Evolutionary conservation across 2,888 invertebrate species (phyloP).

Genomic region (Leptinotarsa peninsularis): DNA sequence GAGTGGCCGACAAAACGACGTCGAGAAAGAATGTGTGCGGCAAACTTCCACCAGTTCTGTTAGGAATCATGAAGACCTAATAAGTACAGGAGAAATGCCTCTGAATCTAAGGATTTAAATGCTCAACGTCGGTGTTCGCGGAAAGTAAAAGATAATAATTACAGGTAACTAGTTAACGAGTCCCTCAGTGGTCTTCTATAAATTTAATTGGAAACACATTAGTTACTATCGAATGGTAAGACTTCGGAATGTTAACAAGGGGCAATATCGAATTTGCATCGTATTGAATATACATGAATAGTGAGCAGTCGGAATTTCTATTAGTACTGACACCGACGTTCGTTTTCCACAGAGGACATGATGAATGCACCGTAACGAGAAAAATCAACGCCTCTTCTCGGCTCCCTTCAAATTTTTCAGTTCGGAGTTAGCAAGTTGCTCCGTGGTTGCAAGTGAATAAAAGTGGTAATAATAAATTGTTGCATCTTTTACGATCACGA

Average conservation of each 20-base stretch:
- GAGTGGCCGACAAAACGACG: slow-evolving; percentile 47
- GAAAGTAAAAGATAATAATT: slow-evolving; percentile 47
- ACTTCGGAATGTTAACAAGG: slow-evolving; percentile 42
- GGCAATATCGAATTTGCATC: slow-evolving; percentile 42
- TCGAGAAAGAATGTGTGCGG: slow-evolving; percentile 42
- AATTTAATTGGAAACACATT: slow-evolving; percentile 50
- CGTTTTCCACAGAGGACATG: not conserved
- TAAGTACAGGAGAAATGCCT: slow-evolving; percentile 44
- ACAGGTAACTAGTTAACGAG: slow-evolving; percentile 44
- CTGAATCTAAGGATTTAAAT: slow-evolving; percentile 47
- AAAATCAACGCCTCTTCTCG: too few relatives aligned
- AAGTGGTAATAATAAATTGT: too few relatives aligned
- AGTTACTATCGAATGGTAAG: slow-evolving; percentile 43
- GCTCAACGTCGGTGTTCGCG: slow-evolving; percentile 42
- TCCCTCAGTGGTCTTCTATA: slow-evolving; percentile 48
- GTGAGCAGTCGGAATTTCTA: slow-evolving; percentile 31
- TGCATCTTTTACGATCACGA: too few relatives aligned
- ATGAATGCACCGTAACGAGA: not conserved
- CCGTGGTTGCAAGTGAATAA: too few relatives aligned
- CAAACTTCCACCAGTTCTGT: slow-evolving; percentile 45
- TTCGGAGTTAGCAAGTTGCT: too few relatives aligned
- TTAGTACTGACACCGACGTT: slow-evolving; percentile 32
- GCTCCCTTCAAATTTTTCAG: too few relatives aligned
- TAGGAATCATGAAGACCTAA: slow-evolving; percentile 37
- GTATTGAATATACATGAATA: slow-evolving; percentile 45